Base-by-base conservation (phyloP, 2,797 vertebrate species). In the Eidolon dupreanum region DNA sequence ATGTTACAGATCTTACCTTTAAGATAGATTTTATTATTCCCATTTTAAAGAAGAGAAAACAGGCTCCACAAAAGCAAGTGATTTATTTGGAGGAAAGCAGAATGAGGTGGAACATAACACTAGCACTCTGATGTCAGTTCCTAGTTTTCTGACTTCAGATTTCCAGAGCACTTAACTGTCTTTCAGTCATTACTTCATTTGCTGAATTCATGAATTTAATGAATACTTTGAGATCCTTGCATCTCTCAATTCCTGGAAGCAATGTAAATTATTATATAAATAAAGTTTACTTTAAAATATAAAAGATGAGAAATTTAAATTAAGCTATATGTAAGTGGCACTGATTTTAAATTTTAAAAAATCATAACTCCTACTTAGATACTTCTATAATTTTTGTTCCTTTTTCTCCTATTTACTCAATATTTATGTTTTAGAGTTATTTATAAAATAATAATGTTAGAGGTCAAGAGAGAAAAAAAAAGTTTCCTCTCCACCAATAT, bases 321-420 rank as follows among this genome's bases (percentile, higher is more conserved):
- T 51, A 68, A 91, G 24, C 10, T 66, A 13, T 55, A 4, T 66
- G 16, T 55, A 4, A 95, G 63, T 55, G 28, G 53, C 20, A 81
- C 20, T 89, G 33, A 82, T 83, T 95, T 94, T 31, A 86, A 86
- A 65, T 88, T 49, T 88, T 19, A 81, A 88, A 94, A 36, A 3
- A 63, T 51, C 15, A 55, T 65, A 74, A 38, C 26, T 77, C 71
- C 22, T 71, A 90, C 19, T 85, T 66, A 66, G 38, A 73, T 89
- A n/a, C 15, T 87, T 46, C 28, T 61, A 53, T 49, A 49, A 49
- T 38, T 49, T 74, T 66, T 46, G 73, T 41, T 43, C 1, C 4
- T 38, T 74, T 87, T 81, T 28, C 5, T 82, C 5, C 41, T 66
- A 46, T 73, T 77, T 65, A 24, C 15, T 85, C 92, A 63, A 24